phyloP scores from a whole-genome alignment of 2,113 vertebrate genomes.

The Saguinus imperator region DNA sequence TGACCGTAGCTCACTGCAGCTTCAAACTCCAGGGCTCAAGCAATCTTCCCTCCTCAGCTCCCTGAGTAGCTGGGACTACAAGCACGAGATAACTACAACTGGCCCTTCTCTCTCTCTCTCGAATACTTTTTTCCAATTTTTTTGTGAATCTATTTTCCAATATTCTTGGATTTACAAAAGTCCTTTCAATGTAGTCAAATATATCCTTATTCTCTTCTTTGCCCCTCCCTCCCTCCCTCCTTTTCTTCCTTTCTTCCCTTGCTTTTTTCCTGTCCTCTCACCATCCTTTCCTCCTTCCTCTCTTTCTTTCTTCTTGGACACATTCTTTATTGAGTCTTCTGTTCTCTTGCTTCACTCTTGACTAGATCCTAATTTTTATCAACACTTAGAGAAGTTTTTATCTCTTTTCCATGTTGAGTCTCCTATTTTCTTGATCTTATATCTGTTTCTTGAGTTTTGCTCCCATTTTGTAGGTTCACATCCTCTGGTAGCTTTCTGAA shows the following conservation, averaged over 20 bases:
- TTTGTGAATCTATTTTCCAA: background rate
- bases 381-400: background rate
- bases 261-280: background rate
- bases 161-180: background rate
- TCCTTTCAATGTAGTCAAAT: background rate
- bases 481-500: background rate
- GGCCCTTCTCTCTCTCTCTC: background rate
- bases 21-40: no score
- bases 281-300: background rate
- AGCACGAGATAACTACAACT: no score
- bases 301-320: background rate
- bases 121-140: background rate
- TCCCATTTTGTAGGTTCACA: background rate
- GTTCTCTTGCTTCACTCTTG: background rate
- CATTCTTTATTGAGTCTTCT: background rate
- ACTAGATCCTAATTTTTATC: background rate
- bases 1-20: no score
- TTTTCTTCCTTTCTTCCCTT: no score
- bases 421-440: background rate
- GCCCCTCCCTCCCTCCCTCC: no score
- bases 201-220: background rate
- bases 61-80: no score
- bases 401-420: background rate
- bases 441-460: background rate
- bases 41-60: no score